Conservation (phyloP, 1,140 invertebrate species). For the Paracyclopina nana region DNA sequence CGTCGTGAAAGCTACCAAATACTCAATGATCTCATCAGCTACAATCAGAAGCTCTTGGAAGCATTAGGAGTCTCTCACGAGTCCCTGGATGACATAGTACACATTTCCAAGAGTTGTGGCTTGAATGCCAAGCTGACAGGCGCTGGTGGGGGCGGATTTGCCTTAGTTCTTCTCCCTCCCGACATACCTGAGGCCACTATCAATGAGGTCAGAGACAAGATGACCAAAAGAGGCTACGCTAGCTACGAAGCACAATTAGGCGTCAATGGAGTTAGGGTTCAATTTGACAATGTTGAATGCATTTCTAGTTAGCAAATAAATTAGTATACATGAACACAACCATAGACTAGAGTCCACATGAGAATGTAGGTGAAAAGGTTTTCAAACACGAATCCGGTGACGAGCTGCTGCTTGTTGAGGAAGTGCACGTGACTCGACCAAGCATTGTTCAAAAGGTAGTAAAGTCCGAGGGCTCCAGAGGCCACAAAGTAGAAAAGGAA, state of each 20-base stretch:
- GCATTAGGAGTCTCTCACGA: conserved; percentile 68
- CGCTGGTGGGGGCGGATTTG: conserved; percentile 77
- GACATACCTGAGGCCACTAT: background rate
- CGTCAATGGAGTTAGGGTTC: background rate
- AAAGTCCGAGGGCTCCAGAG: background rate
- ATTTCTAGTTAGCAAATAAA: too few species aligned
- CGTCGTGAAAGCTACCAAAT: background rate
- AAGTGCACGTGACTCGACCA: background rate
- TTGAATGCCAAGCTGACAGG: conserved; percentile 73
- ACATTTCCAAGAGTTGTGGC: conserved; percentile 40
- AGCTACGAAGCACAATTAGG: background rate
- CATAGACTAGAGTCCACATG: conserved; percentile 14
- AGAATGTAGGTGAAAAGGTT: conserved; percentile 12
- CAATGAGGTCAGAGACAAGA: background rate
- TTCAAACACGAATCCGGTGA: conserved; percentile 11
- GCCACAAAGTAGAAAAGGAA: conserved; percentile 11
- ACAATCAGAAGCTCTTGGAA: conserved; percentile 66
- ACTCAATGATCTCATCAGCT: conserved; percentile 38
- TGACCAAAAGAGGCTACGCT: conserved; percentile 2
- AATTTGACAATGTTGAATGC: too few species aligned
- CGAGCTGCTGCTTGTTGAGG: conserved; percentile 9
- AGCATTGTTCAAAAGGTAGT: background rate
- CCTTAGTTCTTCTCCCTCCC: conserved; percentile 25
- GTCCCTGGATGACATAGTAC: conserved; percentile 53
- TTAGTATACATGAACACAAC: conserved; percentile 12